Evolutionary conservation across 2,797 vertebrate genomes (phyloP).

Genomic region (Lepilemur ruficaudatus): DNA sequence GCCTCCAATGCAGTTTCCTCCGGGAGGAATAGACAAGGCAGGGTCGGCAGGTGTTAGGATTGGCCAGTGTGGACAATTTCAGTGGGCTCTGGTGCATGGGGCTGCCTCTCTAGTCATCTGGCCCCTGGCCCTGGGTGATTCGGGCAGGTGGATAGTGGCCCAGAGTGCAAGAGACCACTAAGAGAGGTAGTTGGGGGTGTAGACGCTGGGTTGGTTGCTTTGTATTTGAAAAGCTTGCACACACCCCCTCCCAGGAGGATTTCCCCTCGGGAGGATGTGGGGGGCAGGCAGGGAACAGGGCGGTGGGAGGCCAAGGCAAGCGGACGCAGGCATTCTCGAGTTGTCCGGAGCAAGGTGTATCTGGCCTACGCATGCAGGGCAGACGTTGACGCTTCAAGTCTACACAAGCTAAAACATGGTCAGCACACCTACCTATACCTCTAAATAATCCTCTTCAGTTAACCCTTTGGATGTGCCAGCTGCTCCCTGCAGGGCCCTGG

Average conservation of each 20-base stretch:
- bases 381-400: fast-evolving
- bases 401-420: background rate
- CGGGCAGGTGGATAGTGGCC: background rate
- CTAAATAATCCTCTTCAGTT: fast-evolving
- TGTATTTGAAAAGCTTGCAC: background rate
- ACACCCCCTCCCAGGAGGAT: background rate
- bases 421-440: background rate
- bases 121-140: background rate
- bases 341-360: background rate
- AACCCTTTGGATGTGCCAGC: background rate
- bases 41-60: fast-evolving
- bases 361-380: fast-evolving
- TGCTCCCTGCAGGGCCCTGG: background rate
- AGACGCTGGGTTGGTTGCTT: background rate
- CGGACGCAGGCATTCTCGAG: fast-evolving
- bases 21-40: background rate
- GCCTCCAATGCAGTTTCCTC: background rate
- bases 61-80: background rate
- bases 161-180: background rate
- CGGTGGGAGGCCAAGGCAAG: background rate
- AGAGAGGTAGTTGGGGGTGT: background rate
- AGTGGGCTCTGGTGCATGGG: too few relatives aligned
- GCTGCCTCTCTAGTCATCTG: too few relatives aligned
- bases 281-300: background rate
- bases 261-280: background rate